Conservation (phyloP, 1,140 invertebrate genomes). For the Glossosoma conforme region DNA sequence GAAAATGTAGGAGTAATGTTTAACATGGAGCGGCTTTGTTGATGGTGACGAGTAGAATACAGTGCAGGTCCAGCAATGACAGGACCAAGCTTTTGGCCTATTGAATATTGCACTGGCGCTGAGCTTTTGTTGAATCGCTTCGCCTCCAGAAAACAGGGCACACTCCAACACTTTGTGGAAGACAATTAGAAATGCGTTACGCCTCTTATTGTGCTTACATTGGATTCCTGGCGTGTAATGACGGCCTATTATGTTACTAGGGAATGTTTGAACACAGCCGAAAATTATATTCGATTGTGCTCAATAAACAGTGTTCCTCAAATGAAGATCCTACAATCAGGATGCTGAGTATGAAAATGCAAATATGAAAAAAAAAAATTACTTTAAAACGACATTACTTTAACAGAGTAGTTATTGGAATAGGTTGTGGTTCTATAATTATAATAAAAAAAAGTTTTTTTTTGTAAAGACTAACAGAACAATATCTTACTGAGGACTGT, state of each 20-base stretch:
- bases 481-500: too few relatives aligned
- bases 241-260: conserved; percentile 23
- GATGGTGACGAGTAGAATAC: conserved; percentile 8
- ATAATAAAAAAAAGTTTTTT: too few relatives aligned
- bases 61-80: conserved; percentile 8
- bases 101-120: conserved; percentile 1
- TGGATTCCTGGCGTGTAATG: conserved; percentile 30
- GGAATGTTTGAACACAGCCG: conserved; percentile 26
- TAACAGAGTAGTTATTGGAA: too few relatives aligned
- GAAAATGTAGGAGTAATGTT: conserved; percentile 31
- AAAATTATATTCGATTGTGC: conserved; percentile 29
- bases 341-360: too few relatives aligned
- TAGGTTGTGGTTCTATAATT: too few relatives aligned
- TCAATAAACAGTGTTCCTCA: too few relatives aligned
- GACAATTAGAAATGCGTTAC: conserved; percentile 30
- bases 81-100: conserved; percentile 4
- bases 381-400: too few relatives aligned
- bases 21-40: conserved; percentile 28
- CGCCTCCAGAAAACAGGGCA: conserved; percentile 22
- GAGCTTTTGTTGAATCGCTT: conserved; percentile 24
- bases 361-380: too few relatives aligned
- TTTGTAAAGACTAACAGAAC: too few relatives aligned
- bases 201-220: conserved; percentile 29
- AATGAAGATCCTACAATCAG: too few relatives aligned
- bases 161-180: conserved; percentile 16